Base-by-base conservation (phyloP, 2,797 vertebrate species). In the Muscicapa striata region DNA sequence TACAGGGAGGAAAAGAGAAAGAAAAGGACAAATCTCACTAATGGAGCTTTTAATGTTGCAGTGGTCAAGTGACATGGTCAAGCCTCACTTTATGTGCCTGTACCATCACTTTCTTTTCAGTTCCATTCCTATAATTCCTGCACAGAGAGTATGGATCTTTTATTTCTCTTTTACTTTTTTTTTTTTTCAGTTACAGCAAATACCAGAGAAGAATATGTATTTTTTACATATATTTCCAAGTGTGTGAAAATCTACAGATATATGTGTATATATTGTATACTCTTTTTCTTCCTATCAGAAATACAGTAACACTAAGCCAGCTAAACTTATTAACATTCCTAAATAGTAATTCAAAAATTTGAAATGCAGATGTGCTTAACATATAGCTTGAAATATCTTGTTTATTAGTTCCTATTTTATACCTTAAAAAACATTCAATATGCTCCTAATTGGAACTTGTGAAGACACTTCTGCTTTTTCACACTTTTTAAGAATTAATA, bases 201-300 rank as follows among this genome's bases (percentile, higher is more conserved):
- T 73, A 74, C 17, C 9, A 76, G 21, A 73, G 19, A 90, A 45
- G 55, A 57, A 30, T 63, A 26, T 13, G 15, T 32, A 9, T 54
- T 62, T 94, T 80, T 80, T 78, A 94, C 84, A 38, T 38, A 76
- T 72, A 79, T 70, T 36, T n/a, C 58, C 22, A 88, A 76, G 36
- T 69, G 17, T 38, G 24, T 30, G 27, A 45, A 36, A 81, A 86
- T 46, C 19, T 81, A 57, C 46, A 55, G 27, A 27, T 36, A 11
- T 2, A 13, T 21, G 3, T 40, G 13, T 41, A 6, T 19, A 5
- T 66, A 6, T 54, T 58, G 9, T 30, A 3, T 62, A 20, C 5
- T 12, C 32, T 38, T 83, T 58, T 46, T 63, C 59, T 49, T 45
- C 55, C 21, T 18, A 5, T 74, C n/a, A 87, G 26, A 82, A 93